phyloP scores from a whole-genome alignment of 2,888 invertebrate genomes.

The Campoplex nolae region DNA sequence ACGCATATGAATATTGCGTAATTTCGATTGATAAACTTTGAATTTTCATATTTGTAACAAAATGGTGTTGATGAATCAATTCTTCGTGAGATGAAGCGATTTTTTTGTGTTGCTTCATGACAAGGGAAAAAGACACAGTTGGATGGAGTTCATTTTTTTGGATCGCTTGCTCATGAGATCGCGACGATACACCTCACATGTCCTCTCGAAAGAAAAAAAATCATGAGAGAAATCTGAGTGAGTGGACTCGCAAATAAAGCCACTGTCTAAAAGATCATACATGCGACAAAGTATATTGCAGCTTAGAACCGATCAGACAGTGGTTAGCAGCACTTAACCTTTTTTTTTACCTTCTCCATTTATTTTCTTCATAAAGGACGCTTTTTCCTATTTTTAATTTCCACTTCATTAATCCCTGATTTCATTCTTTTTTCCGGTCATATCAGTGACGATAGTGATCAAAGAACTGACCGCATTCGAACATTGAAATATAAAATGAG shows the following conservation, averaged over 20 bases:
- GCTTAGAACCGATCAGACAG: conserved; percentile 54
- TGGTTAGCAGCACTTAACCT: conserved; percentile 62
- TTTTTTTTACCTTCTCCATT: conserved; percentile 26
- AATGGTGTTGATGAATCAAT: not conserved
- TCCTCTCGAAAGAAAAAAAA: conserved; percentile 3
- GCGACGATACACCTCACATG: conserved; percentile 3
- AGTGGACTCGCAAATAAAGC: conserved; percentile 46
- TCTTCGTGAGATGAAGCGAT: not conserved
- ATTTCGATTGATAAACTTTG: not conserved
- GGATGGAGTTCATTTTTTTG: too few relatives aligned
- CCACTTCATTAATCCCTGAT: conserved; percentile 40
- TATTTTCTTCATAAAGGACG: not conserved
- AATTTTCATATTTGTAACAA: not conserved
- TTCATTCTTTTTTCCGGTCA: conserved; percentile 21
- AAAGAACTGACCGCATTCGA: not conserved
- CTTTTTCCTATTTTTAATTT: conserved; percentile 18
- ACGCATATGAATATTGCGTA: too few relatives aligned
- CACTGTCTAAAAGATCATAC: conserved; percentile 8
- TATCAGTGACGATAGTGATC: conserved; percentile 1
- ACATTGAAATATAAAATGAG: not conserved
- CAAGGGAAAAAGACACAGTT: not conserved
- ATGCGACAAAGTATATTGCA: not conserved
- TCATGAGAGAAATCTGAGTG: not conserved
- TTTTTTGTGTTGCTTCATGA: conserved; percentile 7
- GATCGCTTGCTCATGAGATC: not conserved